These are phyloP conservation scores for Magallana nippona DNA, from an alignment of 2,888 invertebrate genomes.

Conservation along the genomic window DNA sequence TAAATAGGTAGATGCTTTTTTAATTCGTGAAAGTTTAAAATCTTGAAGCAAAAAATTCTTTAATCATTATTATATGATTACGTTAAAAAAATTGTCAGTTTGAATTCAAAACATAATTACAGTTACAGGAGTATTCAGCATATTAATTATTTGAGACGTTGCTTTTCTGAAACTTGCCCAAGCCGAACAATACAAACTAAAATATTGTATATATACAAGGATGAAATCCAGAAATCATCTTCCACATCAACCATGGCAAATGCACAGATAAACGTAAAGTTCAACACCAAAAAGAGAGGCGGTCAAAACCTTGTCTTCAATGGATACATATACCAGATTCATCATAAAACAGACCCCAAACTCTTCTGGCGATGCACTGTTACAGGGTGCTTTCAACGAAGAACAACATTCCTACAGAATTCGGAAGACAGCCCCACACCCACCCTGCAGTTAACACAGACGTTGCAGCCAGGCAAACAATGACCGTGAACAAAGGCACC, in stretches of 20 bases:
- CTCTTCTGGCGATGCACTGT: constrained; percentile 7
- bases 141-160: background rate
- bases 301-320: constrained; percentile 27
- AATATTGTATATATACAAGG: constrained; percentile 29
- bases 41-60: too few relatives aligned
- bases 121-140: background rate
- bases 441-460: background rate
- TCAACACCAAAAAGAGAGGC: constrained; percentile 26
- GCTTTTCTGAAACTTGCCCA: background rate
- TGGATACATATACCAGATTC: constrained; percentile 35
- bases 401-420: background rate
- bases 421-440: constrained; percentile 3
- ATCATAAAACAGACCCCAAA: background rate
- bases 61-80: too few relatives aligned
- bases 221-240: background rate
- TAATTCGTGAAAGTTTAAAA: too few relatives aligned
- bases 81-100: too few relatives aligned
- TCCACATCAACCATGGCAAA: constrained; percentile 23
- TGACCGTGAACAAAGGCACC: background rate
- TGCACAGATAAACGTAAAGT: constrained; percentile 41
- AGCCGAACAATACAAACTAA: background rate
- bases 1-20: too few relatives aligned
- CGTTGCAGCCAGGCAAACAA: constrained; percentile 16
- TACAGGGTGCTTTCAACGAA: constrained; percentile 2
- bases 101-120: too few relatives aligned